Base-by-base conservation (phyloP, 2,888 invertebrate genomes). In the Epistrophella euchroma region DNA sequence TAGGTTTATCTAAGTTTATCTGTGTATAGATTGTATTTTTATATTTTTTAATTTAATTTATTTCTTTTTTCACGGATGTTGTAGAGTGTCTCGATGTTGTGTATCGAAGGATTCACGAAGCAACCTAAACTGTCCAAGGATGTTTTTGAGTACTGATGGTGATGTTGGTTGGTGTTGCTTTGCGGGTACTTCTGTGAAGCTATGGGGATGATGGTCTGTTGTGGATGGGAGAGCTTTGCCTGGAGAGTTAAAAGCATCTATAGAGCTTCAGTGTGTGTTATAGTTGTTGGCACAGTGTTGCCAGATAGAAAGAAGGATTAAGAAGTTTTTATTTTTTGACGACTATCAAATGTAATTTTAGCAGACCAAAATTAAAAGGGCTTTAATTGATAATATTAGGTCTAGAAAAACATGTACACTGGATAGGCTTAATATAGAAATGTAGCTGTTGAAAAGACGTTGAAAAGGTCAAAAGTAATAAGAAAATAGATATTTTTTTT, bases 171-270 rank as follows among this genome's bases (percentile, higher is more conserved):
- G 43, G 6, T 78, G 52, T 11, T 78, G 66, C 40, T 28, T 78
- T 64, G n/a, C n/a, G 17, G 70, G 28, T 71, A 71, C 32, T 76
- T 55, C 35, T 50, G 58, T 70, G 43, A 58, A 45, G 60, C 15
- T 77, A 75, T 35, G 35, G 32, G 28, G 28, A 28, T 28, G 28
- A 32, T 56, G 28, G 72, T 47, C 37, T 64, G 32, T 58, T 56
- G 66, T 47, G 73, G 32, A 76, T 55, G 22, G 22, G 71, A 86
- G 81, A 86, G 85, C 73, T 86, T 81, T 82, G 71, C 66, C 13
- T 62, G 71, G 84, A 84, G 84, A 84, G 79, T 84, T 15, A 77
- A 86, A 86, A 70, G 72, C 85, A 76, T 81, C 72, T 77, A 40
- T 4, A 86, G 77, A 86, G 82, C 77, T 56, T 66, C 70, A 73